phyloP scores from a whole-genome alignment of 2,888 invertebrate species.

The Drosophila emarginata region DNA sequence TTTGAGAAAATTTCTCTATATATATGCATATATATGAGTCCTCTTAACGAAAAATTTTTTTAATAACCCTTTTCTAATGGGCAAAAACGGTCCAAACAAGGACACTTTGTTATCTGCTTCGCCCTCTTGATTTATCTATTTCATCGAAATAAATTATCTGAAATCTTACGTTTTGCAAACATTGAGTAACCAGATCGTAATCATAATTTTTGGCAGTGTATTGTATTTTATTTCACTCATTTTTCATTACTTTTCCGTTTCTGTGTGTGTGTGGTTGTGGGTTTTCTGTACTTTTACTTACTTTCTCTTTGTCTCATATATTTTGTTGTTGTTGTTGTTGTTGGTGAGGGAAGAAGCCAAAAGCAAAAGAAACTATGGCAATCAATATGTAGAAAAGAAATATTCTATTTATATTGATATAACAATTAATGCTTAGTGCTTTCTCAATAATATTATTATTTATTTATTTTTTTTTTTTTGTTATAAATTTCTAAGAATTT shows the following conservation, averaged over 20 bases:
- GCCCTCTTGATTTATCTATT: not conserved
- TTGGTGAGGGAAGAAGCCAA: slow-evolving; percentile 6
- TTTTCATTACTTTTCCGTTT: no score
- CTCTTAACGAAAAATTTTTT: no score
- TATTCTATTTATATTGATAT: slow-evolving; percentile 18
- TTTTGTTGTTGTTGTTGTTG: slow-evolving; percentile 5
- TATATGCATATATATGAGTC: no score
- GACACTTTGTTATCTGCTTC: not conserved
- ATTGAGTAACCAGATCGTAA: not conserved
- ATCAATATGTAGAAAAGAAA: slow-evolving; percentile 27
- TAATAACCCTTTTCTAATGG: no score
- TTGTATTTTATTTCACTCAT: slow-evolving; percentile 2
- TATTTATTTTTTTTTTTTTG: slow-evolving; percentile 62
- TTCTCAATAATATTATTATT: slow-evolving; percentile 23
- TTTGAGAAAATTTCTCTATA: no score
- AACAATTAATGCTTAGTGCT: slow-evolving; percentile 18
- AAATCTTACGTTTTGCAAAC: not conserved
- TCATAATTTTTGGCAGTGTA: slow-evolving; percentile 34
- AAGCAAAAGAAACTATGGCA: slow-evolving; percentile 9
- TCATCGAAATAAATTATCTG: not conserved
- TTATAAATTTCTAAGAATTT: slow-evolving; percentile 63
- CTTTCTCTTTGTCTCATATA: not conserved
- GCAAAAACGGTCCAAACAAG: no score
- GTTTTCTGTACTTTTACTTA: not conserved
- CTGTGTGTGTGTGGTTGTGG: slow-evolving; percentile 14